Evolutionary conservation across 2,113 vertebrate genomes (phyloP), one percentile per base, ranked within the genome.

Genomic region (Arvicanthis niloticus): DNA sequence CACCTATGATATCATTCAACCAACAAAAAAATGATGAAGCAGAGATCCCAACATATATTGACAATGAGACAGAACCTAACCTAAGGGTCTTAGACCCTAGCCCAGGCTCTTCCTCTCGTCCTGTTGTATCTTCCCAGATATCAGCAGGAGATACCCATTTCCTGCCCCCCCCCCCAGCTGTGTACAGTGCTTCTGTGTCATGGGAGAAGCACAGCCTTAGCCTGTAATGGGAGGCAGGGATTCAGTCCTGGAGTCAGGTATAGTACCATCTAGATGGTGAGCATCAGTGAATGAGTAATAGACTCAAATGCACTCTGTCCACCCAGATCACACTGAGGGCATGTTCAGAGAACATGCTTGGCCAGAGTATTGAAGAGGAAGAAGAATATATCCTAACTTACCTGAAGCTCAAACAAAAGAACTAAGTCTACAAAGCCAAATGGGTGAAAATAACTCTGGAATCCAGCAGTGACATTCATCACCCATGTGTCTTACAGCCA

Each of bases 321-420:
- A 73, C 68, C 70, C 87, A 88, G 58, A 42, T 76, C 82, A 45
- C 51, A 65, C 7, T n/a, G n/a, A 8, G 9, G 34, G 6, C 37
- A 2, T 60, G 37, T 72, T 84, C 80, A 91, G 48, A 72, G 68
- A n/a, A 21, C 37, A 72, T 19, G 51, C 84, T 77, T 53, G 51
- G 34, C 31, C 40, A 92, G 45, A 92, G 60, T 95, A 58, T 53
- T 26, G 9, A 37, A 29, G 45, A 86, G 67, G 91, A 92, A 70
- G 42, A 90, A 78, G 40, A 72, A 76, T 29, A 67, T 37, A 62
- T 0, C 19, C 76, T 56, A 21, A 58, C 19, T 73, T 53, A 72
- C 22, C 68, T 45, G 45, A 51, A 80, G 91, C 87, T 67, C 85
- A 92, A 56, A 92, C 24, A 62, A 88, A 86, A 92, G 72, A 87